A percentile compares a stretch with the other conserved stretches of the same genome.
phyloP scores from a whole-genome alignment of 2,797 vertebrate genomes.

The Onychomys arenicola region DNA sequence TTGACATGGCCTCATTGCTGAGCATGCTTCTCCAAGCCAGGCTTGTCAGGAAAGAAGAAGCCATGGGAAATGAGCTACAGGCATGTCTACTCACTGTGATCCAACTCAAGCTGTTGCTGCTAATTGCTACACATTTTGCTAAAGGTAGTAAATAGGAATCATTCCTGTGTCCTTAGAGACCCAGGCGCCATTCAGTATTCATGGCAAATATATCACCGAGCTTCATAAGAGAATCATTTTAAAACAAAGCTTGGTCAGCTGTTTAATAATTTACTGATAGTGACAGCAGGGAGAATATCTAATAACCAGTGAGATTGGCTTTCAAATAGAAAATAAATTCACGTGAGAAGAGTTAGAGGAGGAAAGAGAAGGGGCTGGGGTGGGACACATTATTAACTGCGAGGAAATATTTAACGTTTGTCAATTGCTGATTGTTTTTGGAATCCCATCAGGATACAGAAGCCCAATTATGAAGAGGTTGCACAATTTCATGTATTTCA shows the following conservation, averaged over 20 bases:
- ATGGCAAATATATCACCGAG: conserved; percentile 85
- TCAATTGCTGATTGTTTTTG: conserved; percentile 81
- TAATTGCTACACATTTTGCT: conserved; percentile 87
- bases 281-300: conserved; percentile 87
- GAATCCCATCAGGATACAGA: conserved; percentile 72
- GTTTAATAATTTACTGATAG: conserved; percentile 89
- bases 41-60: conserved; percentile 1
- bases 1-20: conserved; percentile 43
- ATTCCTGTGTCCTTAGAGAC: conserved; percentile 84
- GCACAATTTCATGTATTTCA: conserved; percentile 66
- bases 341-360: conserved; percentile 76
- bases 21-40: conserved; percentile 63
- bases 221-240: conserved; percentile 87
- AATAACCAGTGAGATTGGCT: conserved; percentile 87
- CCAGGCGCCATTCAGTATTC: conserved; percentile 85
- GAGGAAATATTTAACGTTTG: conserved; percentile 81
- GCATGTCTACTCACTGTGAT: conserved; percentile 68
- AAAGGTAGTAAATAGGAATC: conserved; percentile 87
- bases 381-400: conserved; percentile 67
- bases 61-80: conserved; percentile 72
- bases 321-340: conserved; percentile 88
- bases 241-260: conserved; percentile 90
- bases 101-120: conserved; percentile 80
- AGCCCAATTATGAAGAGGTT: conserved; percentile 75
- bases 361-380: not conserved